Base-by-base conservation (phyloP, 2,888 invertebrate species). In the Drosophila rubida region DNA sequence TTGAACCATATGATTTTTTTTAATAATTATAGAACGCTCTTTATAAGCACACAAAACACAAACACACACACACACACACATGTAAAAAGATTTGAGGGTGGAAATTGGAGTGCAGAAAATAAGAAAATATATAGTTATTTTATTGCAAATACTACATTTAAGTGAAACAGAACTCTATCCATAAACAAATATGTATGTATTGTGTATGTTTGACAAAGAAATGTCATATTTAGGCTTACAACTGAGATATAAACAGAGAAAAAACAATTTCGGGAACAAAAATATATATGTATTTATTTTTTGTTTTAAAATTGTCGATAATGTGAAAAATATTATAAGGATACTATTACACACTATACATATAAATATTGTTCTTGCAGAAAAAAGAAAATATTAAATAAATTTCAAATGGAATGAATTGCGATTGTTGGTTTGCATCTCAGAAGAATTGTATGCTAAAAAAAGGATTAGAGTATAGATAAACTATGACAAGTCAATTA, bases 251-350 rank as follows among this genome's bases (percentile, higher is more conserved):
- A 76, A 64, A 66, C 35, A 72, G 39, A 63, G 49, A 61, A 68
- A 69, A 70, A 68, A 75, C 84, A 79, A 79, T 89, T 89, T 89
- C 77, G 90, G 90, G 89, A 90, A 88, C 89, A 90, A 90, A 90
- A 90, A 81, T 87, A 83, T 85, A 84, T 80, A 78, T 70, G 58
- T 87, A 87, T 87, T 71, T 59, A 75, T 86, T 82, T 84, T 84
- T 82, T 86, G 74, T 78, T 84, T 88, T 69, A 60, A 87, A 80
- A 71, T 71, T 78, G 74, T 81, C 69, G 61, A 80, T 80, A 80
- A 77, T 75, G 71, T 77, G 76, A 77, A 78, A 73, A 59, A 48
- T 58, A 58, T 60, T 60, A 44, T 50, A 70, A 64, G 78, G 64
- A 35, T 60, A 75, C 42, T 59, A 60, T 64, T 64, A 73, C 64